Base-by-base conservation (phyloP, 2,797 vertebrate genomes). In the Rhynchonycteris naso region DNA sequence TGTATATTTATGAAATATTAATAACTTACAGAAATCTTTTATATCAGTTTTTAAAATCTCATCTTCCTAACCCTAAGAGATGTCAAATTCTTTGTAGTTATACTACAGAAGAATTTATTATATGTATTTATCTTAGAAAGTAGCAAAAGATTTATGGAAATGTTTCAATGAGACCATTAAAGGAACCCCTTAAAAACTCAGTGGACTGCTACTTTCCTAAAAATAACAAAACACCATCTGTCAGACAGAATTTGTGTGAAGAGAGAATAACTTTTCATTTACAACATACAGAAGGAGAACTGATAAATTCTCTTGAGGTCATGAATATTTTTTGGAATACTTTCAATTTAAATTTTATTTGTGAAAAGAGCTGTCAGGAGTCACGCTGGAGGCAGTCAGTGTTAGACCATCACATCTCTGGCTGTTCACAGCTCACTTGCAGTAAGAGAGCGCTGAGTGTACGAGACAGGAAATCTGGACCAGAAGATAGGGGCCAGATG, bases 211-310 rank as follows among this genome's bases (percentile, higher is more conserved):
- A 92, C 47, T 90, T 95, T 95, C 52, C 72, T 96, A 95, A 97
- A 97, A 97, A 33, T 76, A 97, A 96, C 75, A 28, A 86, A 52
- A 97, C 84, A 96, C 52, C 65, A 96, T 97, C 96, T 95, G 91
- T 97, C 96, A 97, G 91, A 95, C 93, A 91, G 96, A 96, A 97
- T 97, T 97, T 96, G 65, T 94, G 22, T 83, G 61, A 33, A 91
- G 89, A 90, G 1, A 92, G 28, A 65, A 97, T 91, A 95, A 96
- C 12, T 83, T 96, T 97, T 95, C 88, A 91, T 97, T 96, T 95
- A 94, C 79, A 96, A 63, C 66, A 50, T 92, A 75, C 2, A 84
- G 52, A 69, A 89, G 58, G 88, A 96, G 88, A 96, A 91, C 74
- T 83, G 92, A 90, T 93, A 90, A 95, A 93, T 96, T 66, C 96